Conservation (phyloP, 2,113 vertebrate species). For the Piprites chloris region DNA sequence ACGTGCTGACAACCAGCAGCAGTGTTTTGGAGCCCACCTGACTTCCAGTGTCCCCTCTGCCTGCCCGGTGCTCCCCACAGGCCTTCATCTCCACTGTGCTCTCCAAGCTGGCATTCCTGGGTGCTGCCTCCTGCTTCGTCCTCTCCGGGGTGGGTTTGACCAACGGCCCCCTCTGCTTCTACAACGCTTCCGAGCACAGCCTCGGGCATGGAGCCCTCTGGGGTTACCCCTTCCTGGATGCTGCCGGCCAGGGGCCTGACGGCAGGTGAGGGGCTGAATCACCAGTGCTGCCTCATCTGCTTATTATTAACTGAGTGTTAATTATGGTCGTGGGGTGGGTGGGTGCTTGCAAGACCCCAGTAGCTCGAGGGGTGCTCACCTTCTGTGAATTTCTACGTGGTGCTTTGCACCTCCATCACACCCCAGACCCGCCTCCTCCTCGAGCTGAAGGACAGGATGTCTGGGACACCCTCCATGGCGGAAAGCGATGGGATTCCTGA, state of each 20-base stretch:
- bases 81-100: slow-evolving; percentile 65
- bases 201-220: background rate
- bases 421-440: no score
- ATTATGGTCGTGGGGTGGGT: background rate
- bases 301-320: background rate
- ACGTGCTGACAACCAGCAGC: accelerated
- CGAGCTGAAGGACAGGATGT: accelerated
- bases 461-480: accelerated
- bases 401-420: background rate
- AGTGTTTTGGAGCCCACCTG: accelerated
- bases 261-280: background rate
- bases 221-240: slow-evolving; percentile 71
- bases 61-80: background rate
- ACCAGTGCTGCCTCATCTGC: accelerated
- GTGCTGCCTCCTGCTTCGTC: slow-evolving; percentile 69
- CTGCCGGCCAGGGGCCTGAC: background rate
- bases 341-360: background rate
- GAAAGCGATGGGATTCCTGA: accelerated
- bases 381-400: accelerated
- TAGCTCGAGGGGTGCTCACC: background rate
- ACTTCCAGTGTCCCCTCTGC: accelerated
- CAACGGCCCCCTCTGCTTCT: slow-evolving; percentile 75
- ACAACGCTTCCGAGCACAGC: background rate
- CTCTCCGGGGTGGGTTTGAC: slow-evolving; percentile 68
- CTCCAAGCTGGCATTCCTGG: slow-evolving; percentile 67